Base-by-base conservation (phyloP, 2,113 vertebrate genomes). In the Centropristis striata region DNA sequence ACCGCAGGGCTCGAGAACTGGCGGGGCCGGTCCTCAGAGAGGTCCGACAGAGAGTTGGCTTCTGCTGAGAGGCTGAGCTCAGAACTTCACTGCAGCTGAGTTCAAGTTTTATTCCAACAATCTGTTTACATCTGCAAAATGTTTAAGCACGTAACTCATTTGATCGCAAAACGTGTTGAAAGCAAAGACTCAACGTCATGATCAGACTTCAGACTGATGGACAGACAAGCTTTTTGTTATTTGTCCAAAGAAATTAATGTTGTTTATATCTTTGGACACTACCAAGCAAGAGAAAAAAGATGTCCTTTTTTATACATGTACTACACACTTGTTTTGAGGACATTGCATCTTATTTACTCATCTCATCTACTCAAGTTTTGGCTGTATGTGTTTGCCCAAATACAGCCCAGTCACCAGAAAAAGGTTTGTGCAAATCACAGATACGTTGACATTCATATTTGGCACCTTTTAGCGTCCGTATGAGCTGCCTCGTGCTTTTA, bases 21-120 rank as follows among this genome's bases (percentile, higher is more conserved):
- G 97, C 98, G 0, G 79, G 75, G 0, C 97, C 97, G 0, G 85
- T 96, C 21, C 96, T 96, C 63, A 88, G 88, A 36, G 95, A 97
- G 87, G 93, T 98, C 88, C 95, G 93, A 75, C 92, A 85, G 81
- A 63, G 95, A 64, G 95, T 99, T 47, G 98, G 98, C 6, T 96
- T 99, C 87, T 93, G 83, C 15, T 98, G 95, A 94, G 69, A 53
- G 44, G 27, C 18, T 47, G 4, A 70, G 25, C n/a, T 73, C 46
- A 4, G 63, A 3, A 20, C 55, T 42, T 36, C n/a, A 37, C 55
- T 27, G 36, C 71, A 21, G 42, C 67, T 59, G 23, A 53, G 13
- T 21, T 61, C 28, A 58, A 1, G 44, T 50, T 77, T 37, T 54
- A 44, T 75, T 67, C 66, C 53, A 57, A 0, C 5, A 50, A 58